Base-by-base conservation (phyloP, 2,797 vertebrate genomes). In the Pseudocheirus occidentalis region DNA sequence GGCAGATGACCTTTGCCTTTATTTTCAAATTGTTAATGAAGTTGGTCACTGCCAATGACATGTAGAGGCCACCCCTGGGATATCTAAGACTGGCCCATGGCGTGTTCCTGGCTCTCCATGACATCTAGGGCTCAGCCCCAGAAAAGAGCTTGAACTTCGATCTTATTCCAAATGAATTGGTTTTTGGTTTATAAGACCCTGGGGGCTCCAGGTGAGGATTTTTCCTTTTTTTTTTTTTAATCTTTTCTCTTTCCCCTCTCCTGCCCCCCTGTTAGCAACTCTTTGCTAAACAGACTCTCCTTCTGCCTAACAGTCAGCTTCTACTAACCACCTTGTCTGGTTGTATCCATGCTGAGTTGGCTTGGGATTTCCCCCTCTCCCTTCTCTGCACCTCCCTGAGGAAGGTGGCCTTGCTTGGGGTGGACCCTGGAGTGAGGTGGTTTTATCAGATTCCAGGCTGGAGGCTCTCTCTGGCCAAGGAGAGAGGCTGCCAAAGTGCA, bases 131-230 rank as follows among this genome's bases (percentile, higher is more conserved):
- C 40, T 46, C 73, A 87, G 18, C 9, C 24, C 21, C 40, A 87
- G 66, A 81, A 21, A 81, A 81, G 66, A 81, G n/a, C n/a, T 81
- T 3, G 66, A 40, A 3, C 21, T 46, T 92, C 87, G 73, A 95
- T 97, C 94, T 96, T 97, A 24, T 90, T 96, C 96, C 95, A 97
- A 98, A 98, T 99, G 98, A 99, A 99, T 98, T 99, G 98, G 98
- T 99, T 99, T 98, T 98, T 98, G 95, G 92, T 97, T 98, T 97
- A 94, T 54, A 91, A 57, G 91, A 87, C 96, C 98, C 96, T 94
- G 93, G 24, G 97, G 95, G 97, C 92, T 94, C 95, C n/a, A 40
- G 91, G 53, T 97, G 97, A 97, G 98, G 90, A 87, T 90, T 93
- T 97, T 94, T 81, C 7, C 0, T 81, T 54, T 54, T 54, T 54